Base-by-base conservation (phyloP, 1,140 invertebrate genomes). In the Zophobas morio region DNA sequence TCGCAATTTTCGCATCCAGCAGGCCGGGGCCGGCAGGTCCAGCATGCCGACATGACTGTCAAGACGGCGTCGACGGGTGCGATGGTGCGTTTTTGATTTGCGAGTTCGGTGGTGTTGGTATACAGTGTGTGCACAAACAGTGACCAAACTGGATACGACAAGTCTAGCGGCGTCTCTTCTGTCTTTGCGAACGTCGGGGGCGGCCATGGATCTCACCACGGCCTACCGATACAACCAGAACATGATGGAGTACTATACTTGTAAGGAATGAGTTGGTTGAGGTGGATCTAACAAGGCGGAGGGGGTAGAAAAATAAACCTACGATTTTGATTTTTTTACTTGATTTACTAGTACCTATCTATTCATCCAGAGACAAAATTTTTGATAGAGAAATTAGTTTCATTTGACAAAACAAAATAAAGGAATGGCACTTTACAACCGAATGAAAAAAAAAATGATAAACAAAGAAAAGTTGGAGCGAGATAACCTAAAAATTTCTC, bases 211-310 rank as follows among this genome's bases (percentile, higher is more conserved):
- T 89, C 91, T 98, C 81, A 95, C 94, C 82, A 96, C 96, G 78
- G 96, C 96, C 78, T 98, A 98, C 86, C 91, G 96, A 84, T 98
- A 98, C 90, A 98, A 97, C 88, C 96, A 97, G 85, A 97, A 97
- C 87, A 98, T 98, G 96, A 98, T 98, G 96, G 96, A 98, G 89
- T 98, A 98, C 89, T 98, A 98, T 86, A 97, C 96, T 86, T 98
- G 96, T 97, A 94, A 97, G 95, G 90, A 76, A 63, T 20, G 20
- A 20, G 20, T 20, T 20, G 20, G 20, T 20, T 20, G 20, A 20
- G 20, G 20, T 20, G 20, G 20, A 20, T 20, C 20, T 20, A 20
- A 20, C 20, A 20, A 20, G 20, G 20, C 20, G 20, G 20, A 20
- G 20, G 20, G 20, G 20, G 20, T 20, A 20, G 20, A 20, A 20